phyloP scores from a whole-genome alignment of 2,113 vertebrate species.

The Okapia johnstoni region DNA sequence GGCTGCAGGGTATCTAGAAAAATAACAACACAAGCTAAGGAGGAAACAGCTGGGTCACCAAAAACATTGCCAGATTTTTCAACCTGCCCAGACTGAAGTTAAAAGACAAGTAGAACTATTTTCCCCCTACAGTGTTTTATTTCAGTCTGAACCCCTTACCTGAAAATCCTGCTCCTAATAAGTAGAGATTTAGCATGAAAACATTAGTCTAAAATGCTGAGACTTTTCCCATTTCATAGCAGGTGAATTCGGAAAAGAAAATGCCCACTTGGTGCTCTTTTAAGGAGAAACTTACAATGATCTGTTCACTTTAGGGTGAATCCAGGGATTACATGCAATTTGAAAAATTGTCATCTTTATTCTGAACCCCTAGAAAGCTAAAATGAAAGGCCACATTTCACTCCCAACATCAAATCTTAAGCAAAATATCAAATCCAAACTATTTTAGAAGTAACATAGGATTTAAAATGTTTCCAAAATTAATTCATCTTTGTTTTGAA shows the following conservation, averaged over 20 bases:
- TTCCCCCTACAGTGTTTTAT: neutral
- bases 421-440: neutral
- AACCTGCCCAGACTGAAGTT: neutral
- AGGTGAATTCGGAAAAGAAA: neutral
- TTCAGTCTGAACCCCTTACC: neutral
- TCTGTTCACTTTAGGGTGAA: neutral
- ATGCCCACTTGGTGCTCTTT: neutral
- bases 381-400: neutral
- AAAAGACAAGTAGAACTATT: neutral
- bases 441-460: neutral
- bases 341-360: neutral
- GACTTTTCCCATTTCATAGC: neutral
- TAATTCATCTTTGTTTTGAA: neutral
- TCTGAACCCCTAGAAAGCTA: neutral
- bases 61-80: neutral
- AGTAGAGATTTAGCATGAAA: neutral
- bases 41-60: neutral
- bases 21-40: neutral
- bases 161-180: neutral
- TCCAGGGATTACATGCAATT: neutral
- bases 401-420: neutral
- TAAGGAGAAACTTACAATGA: neutral
- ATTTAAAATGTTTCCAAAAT: constrained; percentile 18
- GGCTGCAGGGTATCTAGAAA: neutral
- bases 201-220: neutral